phyloP scores from a whole-genome alignment of 2,888 invertebrate species.

The Anticlea derivata region DNA sequence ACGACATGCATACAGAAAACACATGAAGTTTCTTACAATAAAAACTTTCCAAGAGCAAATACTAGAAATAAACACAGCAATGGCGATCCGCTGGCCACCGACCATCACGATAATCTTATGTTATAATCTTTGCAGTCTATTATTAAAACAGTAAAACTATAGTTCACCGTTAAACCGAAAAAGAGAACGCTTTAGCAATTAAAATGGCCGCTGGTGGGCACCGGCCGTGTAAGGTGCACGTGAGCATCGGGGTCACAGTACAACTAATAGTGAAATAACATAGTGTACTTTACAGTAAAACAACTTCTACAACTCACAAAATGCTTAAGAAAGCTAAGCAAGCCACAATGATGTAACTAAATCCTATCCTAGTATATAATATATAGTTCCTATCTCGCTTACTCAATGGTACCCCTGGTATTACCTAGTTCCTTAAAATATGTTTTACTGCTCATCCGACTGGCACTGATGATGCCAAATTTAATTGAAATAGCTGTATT shows the following conservation, averaged over 20 bases:
- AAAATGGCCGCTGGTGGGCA: slow-evolving; percentile 47
- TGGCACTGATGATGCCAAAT: too few relatives aligned
- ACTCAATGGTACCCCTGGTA: too few relatives aligned
- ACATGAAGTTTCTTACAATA: background rate
- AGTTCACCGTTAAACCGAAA: slow-evolving; percentile 62
- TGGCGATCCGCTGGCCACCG: slow-evolving; percentile 20
- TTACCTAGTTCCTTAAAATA: too few relatives aligned
- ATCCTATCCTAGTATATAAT: too few relatives aligned
- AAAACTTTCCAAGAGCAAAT: slow-evolving; percentile 19
- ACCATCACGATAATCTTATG: slow-evolving; percentile 28
- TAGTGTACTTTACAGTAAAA: background rate
- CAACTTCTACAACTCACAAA: background rate
- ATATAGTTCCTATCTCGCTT: too few relatives aligned
- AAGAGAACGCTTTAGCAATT: slow-evolving; percentile 58
- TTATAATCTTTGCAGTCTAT: slow-evolving; percentile 36
- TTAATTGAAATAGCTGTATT: too few relatives aligned
- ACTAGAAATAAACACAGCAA: slow-evolving; percentile 16
- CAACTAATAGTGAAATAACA: slow-evolving; percentile 8
- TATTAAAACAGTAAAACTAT: slow-evolving; percentile 50
- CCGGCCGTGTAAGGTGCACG: slow-evolving; percentile 48
- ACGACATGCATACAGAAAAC: background rate
- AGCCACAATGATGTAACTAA: too few relatives aligned
- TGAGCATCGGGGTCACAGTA: slow-evolving; percentile 50
- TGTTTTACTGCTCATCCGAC: too few relatives aligned
- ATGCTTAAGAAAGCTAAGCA: too few relatives aligned